Base-by-base conservation (phyloP, 2,113 vertebrate species). In the Onychorhynchus coronatus region DNA sequence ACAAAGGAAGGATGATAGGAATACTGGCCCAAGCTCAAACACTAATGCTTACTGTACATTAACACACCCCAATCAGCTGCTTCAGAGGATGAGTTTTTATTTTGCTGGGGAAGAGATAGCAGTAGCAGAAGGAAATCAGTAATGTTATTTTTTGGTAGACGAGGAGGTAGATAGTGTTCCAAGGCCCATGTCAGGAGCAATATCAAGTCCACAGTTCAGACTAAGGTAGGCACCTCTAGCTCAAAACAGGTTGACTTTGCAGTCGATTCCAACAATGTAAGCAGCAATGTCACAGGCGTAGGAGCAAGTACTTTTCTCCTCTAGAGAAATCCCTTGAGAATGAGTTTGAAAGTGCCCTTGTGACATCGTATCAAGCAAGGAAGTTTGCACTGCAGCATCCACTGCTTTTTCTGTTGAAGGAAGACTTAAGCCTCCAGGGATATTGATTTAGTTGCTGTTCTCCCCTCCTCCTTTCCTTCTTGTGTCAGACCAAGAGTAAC, bases 181-280 rank as follows among this genome's bases (percentile, higher is more conserved):
- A n/a, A 70, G 58, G n/a, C 20, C 61, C 1, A 2, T 20, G 20
- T 61, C 49, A 77, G 52, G 12, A 82, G 21, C 53, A 81, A 46
- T 6, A 33, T 49, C 39, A 85, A 68, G 44, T n/a, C 44, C 49
- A 27, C 47, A 53, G 58, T 12, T 83, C 46, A 71, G 37, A 56
- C n/a, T 44, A 70, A 55, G 39, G 39, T 5, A 65, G 56, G 19
- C 37, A 76, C 8, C 18, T 73, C 35, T 47, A 66, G 9, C 67
- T 88, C 68, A 77, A 33, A 95, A 77, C 30, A 35, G 21, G 16
- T 42, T 28, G 35, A 80, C 42, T 59, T 77, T 80, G 55, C 68
- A 74, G 30, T 25, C 0, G 0, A 21, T 55, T 83, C 49, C 33
- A 28, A 27, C 50, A 90, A 14, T 0, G 0, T 39, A 62, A 94